Conservation (phyloP, 1,140 invertebrate species). For the Drosophila mojavensis region DNA sequence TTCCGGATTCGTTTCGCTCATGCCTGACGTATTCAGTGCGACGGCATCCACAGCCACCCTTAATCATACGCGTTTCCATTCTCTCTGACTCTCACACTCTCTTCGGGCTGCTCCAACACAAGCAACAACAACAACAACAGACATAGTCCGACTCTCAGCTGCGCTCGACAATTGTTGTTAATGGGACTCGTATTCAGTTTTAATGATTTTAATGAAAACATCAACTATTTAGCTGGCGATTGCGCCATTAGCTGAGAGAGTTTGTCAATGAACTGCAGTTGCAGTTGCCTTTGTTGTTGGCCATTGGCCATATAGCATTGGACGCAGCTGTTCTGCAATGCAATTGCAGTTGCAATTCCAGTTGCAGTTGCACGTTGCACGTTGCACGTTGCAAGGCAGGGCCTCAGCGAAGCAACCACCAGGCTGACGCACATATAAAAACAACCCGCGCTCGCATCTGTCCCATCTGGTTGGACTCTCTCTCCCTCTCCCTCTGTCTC, state of each 20-base stretch:
- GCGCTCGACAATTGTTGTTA: constrained; percentile 32
- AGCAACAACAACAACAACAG: constrained; percentile 10
- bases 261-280: constrained; percentile 16
- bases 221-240: constrained; percentile 36
- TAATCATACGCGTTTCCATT: constrained; percentile 2
- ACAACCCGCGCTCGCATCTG: constrained; percentile 45
- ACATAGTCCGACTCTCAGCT: neutral
- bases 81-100: neutral
- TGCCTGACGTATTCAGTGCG: constrained; percentile 19
- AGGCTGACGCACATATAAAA: constrained; percentile 19
- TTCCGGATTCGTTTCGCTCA: constrained; percentile 45
- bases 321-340: constrained; percentile 23
- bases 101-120: constrained; percentile 12
- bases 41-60: constrained; percentile 40
- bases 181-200: constrained; percentile 29
- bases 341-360: constrained; percentile 26
- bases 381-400: constrained; percentile 51
- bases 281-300: neutral
- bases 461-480: constrained; percentile 24
- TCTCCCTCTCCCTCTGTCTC: constrained; percentile 8
- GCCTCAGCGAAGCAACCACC: constrained; percentile 39
- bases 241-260: constrained; percentile 13
- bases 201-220: constrained; percentile 41
- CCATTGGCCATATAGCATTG: constrained; percentile 2
- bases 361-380: constrained; percentile 40